A percentile compares a stretch with the other conserved stretches of the same genome.
Conservation (phyloP, 2,797 vertebrate species). For the Neoniphon sammara region DNA sequence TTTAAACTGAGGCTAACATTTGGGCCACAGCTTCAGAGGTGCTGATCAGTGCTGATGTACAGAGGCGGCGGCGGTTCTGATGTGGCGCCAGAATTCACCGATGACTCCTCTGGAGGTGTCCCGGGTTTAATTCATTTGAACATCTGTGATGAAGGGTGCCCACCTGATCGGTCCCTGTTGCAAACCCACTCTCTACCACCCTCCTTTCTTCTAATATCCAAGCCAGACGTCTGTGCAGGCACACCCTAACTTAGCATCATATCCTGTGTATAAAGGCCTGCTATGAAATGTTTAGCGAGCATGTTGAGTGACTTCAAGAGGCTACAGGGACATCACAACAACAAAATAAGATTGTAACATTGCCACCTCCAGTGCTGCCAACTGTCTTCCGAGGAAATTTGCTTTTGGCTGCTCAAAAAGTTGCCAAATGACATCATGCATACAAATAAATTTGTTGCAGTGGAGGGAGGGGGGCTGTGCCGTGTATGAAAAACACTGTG, state of each 20-base stretch:
- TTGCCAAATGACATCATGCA: no score
- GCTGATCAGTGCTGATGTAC: conserved; percentile 36
- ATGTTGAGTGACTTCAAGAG: not conserved
- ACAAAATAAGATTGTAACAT: not conserved
- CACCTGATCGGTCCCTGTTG: not conserved
- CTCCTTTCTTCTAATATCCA: not conserved
- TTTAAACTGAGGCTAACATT: conserved; percentile 60
- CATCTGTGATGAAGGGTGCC: not conserved
- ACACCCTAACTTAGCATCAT: not conserved
- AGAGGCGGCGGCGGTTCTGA: not conserved
- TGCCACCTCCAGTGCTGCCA: not conserved
- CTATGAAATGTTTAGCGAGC: not conserved
- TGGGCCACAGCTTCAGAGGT: conserved; percentile 50
- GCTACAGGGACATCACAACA: no score
- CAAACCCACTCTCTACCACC: not conserved
- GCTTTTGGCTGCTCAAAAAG: no score
- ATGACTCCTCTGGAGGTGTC: conserved; percentile 16
- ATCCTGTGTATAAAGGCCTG: not conserved
- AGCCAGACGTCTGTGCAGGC: not conserved
- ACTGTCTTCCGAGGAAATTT: no score
- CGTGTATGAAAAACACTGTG: not conserved
- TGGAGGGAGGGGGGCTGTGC: no score
- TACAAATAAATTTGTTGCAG: no score
- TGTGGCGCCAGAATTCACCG: not conserved
- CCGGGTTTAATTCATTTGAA: conserved; percentile 15